These are phyloP conservation scores for Araneus ventricosus DNA, from an alignment of 1,140 invertebrate species.

Conservation along the genomic window DNA sequence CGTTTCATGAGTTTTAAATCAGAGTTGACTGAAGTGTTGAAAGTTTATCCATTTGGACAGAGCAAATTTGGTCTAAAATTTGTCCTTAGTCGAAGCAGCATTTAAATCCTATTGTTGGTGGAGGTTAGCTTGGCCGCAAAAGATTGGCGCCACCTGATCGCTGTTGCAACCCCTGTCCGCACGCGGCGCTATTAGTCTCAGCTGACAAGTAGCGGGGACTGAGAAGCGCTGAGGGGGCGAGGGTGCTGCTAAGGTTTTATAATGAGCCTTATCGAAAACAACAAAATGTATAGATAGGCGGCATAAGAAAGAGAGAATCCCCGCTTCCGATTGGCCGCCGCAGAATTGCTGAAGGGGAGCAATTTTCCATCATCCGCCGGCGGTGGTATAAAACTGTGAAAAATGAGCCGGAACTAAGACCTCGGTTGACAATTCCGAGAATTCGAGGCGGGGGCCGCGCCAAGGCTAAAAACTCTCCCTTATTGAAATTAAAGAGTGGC, in stretches of 20 bases:
- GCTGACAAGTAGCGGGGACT: slow-evolving; percentile 53
- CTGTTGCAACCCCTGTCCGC: no score
- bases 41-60: no score
- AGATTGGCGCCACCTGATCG: no score
- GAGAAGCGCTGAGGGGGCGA: background rate
- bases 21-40: no score
- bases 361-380: slow-evolving; percentile 32
- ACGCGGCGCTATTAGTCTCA: slow-evolving; percentile 68
- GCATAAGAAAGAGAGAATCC: background rate
- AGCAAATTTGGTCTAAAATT: no score
- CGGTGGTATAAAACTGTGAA: slow-evolving; percentile 34
- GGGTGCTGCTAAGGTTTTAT: slow-evolving; percentile 56
- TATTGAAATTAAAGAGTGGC: background rate
- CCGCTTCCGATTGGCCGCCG: slow-evolving; percentile 24
- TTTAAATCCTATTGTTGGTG: no score
- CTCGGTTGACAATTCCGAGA: slow-evolving; percentile 41
- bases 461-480: no score
- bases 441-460: background rate
- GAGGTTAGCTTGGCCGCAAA: no score
- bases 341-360: slow-evolving; percentile 22
- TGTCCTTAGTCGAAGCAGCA: no score
- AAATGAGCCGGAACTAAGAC: slow-evolving; percentile 72
- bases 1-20: no score
- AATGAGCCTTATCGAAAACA: slow-evolving; percentile 74
- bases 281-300: slow-evolving; percentile 61